Percentiles rank a stretch among this genome's conserved stretches.
Evolutionary conservation across 2,113 vertebrate genomes (phyloP).

Genomic region (Arizona elegans): DNA sequence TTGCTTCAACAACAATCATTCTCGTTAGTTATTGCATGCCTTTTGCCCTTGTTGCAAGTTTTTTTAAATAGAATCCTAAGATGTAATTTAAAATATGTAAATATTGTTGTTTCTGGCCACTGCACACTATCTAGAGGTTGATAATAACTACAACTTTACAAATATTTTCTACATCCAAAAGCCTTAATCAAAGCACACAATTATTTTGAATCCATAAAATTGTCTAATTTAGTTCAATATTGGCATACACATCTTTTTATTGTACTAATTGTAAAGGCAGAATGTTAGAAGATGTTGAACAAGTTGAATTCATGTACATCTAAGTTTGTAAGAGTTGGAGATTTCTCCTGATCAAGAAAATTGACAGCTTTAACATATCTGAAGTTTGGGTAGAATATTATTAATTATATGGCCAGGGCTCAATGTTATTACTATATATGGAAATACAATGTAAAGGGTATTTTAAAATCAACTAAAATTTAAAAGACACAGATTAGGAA

Average conservation of each 20-base stretch:
- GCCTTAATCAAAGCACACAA: not conserved
- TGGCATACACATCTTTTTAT: not conserved
- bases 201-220: not conserved
- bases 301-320: not conserved
- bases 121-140: not conserved
- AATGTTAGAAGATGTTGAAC: not conserved
- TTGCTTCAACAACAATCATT: not conserved
- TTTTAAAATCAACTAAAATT: not conserved
- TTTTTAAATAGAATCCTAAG: not conserved
- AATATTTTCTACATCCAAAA: not conserved
- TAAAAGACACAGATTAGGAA: not conserved
- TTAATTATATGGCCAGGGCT: not conserved
- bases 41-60: not conserved
- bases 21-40: not conserved
- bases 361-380: not conserved
- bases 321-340: not conserved
- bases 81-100: not conserved
- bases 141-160: not conserved
- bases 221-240: not conserved
- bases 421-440: not conserved
- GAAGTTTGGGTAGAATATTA: not conserved
- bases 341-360: not conserved
- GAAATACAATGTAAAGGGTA: not conserved
- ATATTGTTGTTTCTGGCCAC: not conserved
- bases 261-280: not conserved